Base-by-base conservation (phyloP, 2,888 invertebrate species). In the Oscheius sp. region DNA sequence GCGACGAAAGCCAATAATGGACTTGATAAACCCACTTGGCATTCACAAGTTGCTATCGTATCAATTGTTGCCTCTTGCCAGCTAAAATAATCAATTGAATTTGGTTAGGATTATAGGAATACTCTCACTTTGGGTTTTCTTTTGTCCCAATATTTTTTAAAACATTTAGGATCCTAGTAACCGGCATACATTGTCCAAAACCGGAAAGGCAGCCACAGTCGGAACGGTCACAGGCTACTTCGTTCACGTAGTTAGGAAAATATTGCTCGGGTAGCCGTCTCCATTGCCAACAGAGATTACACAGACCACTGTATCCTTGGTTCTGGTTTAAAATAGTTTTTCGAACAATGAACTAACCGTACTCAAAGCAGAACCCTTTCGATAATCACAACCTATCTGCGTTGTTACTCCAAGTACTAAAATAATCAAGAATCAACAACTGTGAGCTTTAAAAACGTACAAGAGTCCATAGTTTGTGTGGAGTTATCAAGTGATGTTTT, bases 231-330 rank as follows among this genome's bases (percentile, higher is more conserved):
- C 78, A 78, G 62, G 62, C 71, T 51, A 78, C 76, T 72, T 78
- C 78, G 65, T 78, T 78, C 30, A 78, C 62, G 61, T 74, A 77
- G 59, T 66, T 70, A 4, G 78, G 78, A 47, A 69, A 78, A 68
- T 75, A 78, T 49, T 72, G 70, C 8, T 66, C 56, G 0, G 78
- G 76, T 6, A 78, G 70, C 36, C 70, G 66, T 30, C 78, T 33
- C 78, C 78, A 78, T 26, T 73, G 72, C 78, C 78, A 78, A 44
- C 78, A 78, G 24, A 78, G 36, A 68, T 70, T 77, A 30, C 64
- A 64, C 50, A 64, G 36, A n/a, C 64, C 64, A 14, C 28, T 32
- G 22, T 24, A 64, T 5, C 12, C 17, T 4, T 3, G 6, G 30
- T 33, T 64, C 51, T 1, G 68, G 71, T 38, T 26, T n/a, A 5